Evolutionary conservation across 2,888 invertebrate species (phyloP).

Genomic region (Conops quadrifasciatus): DNA sequence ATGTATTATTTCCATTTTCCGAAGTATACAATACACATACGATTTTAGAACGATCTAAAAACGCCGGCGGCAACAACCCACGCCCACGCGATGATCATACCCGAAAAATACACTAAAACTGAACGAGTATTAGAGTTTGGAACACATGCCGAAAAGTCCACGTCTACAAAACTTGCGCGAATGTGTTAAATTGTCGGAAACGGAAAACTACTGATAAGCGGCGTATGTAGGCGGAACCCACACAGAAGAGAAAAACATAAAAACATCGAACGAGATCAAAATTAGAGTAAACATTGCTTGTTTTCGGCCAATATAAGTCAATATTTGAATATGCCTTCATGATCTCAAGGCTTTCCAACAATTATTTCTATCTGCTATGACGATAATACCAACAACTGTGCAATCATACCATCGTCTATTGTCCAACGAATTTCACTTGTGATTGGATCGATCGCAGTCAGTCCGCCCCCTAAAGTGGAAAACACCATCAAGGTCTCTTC

Average conservation of each 20-base stretch:
- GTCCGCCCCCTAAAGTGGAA: conserved; percentile 91
- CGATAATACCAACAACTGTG: not conserved
- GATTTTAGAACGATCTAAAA: not conserved
- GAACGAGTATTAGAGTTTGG: not conserved
- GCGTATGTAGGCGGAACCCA: not conserved
- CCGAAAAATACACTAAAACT: not conserved
- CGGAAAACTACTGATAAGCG: too few relatives aligned
- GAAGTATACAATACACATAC: not conserved
- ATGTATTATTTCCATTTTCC: not conserved
- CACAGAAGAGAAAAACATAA: not conserved
- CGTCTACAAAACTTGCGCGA: not conserved
- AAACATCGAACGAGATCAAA: too few relatives aligned
- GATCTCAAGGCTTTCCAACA: not conserved
- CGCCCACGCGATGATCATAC: too few relatives aligned
- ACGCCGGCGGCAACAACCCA: too few relatives aligned
- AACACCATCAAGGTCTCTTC: conserved; percentile 83
- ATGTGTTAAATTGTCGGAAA: not conserved
- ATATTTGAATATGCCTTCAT: not conserved
- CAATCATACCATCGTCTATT: conserved; percentile 80
- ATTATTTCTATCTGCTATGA: not conserved
- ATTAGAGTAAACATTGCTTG: too few relatives aligned
- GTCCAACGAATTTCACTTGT: conserved; percentile 90
- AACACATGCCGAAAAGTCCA: conserved; percentile 5
- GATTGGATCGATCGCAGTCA: conserved; percentile 87
- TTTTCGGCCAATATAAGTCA: too few relatives aligned